phyloP scores from a whole-genome alignment of 2,113 vertebrate species.

The Fulmarus glacialis region DNA sequence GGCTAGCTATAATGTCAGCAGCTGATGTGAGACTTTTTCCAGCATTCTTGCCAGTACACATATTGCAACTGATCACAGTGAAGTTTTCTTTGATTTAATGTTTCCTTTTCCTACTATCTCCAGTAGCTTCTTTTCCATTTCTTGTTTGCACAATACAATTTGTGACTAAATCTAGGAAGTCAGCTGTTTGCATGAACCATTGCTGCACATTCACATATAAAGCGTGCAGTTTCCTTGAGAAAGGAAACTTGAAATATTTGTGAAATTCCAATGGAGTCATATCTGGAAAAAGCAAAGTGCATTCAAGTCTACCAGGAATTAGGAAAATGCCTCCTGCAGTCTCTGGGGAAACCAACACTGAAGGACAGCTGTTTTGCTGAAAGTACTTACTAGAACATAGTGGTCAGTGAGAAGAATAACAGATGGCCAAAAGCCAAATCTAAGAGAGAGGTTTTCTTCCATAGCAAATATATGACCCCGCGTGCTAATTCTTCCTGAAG shows the following conservation, averaged over 20 bases:
- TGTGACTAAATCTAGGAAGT: neutral
- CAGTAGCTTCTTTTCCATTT: neutral
- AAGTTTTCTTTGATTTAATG: neutral
- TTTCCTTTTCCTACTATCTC: neutral
- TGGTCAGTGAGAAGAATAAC: constrained; percentile 92
- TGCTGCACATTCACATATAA: neutral
- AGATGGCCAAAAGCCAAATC: constrained; percentile 86
- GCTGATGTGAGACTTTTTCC: neutral
- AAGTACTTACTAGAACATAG: constrained; percentile 82
- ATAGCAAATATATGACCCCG: constrained; percentile 85
- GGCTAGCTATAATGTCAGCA: neutral
- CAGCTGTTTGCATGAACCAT: neutral
- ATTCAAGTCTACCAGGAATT: neutral
- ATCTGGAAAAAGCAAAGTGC: neutral
- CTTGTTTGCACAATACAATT: neutral
- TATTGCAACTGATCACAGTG: neutral
- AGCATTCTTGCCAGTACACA: neutral
- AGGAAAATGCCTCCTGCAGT: neutral
- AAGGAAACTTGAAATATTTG: neutral
- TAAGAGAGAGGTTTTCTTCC: constrained; percentile 81
- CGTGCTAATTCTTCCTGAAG: constrained; percentile 77
- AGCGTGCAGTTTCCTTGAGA: neutral
- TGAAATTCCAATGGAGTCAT: neutral
- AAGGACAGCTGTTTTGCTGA: neutral
- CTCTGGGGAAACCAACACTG: neutral